Evolutionary conservation across 1,140 invertebrate species (phyloP).

Genomic region (Drosophila ficusphila): DNA sequence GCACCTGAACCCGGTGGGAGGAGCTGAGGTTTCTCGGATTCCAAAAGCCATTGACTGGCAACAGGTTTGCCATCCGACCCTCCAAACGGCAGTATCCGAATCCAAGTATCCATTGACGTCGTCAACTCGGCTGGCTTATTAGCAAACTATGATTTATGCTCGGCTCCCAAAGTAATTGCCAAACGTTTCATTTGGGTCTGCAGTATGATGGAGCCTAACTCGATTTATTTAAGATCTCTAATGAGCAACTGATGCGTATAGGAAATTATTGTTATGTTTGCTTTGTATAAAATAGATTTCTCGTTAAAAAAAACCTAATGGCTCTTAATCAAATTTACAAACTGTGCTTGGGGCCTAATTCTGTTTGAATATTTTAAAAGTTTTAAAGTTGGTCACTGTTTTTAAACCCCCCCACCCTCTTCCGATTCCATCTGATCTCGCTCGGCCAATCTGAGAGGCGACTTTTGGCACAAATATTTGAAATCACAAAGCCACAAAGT

Average conservation of each 20-base stretch:
- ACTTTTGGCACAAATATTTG: conserved; percentile 70
- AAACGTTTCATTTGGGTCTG: conserved; percentile 27
- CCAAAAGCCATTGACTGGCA: conserved; percentile 29
- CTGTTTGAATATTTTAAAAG: too few species aligned
- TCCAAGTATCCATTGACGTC: conserved; percentile 5
- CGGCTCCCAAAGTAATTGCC: conserved; percentile 55
- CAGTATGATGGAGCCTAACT: conserved; percentile 29
- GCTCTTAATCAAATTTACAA: too few species aligned
- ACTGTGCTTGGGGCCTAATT: too few species aligned
- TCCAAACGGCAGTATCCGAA: conserved; percentile 13
- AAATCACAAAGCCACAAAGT: conserved; percentile 51
- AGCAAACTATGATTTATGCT: conserved; percentile 64
- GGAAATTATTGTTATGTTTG: not conserved
- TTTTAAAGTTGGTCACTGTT: too few species aligned
- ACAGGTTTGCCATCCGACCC: conserved; percentile 49
- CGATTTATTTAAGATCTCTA: conserved; percentile 29
- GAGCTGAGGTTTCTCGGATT: conserved; percentile 24
- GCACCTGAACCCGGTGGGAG: conserved; percentile 20
- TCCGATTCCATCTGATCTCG: not conserved
- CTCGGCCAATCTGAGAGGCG: conserved; percentile 4
- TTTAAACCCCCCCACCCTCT: too few species aligned
- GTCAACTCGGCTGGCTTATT: conserved; percentile 57
- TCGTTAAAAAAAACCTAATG: too few species aligned
- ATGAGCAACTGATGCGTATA: conserved; percentile 17
- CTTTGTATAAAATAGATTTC: too few species aligned